Conservation (phyloP, 1,140 invertebrate species). For the Anoplolepis gracilipes region DNA sequence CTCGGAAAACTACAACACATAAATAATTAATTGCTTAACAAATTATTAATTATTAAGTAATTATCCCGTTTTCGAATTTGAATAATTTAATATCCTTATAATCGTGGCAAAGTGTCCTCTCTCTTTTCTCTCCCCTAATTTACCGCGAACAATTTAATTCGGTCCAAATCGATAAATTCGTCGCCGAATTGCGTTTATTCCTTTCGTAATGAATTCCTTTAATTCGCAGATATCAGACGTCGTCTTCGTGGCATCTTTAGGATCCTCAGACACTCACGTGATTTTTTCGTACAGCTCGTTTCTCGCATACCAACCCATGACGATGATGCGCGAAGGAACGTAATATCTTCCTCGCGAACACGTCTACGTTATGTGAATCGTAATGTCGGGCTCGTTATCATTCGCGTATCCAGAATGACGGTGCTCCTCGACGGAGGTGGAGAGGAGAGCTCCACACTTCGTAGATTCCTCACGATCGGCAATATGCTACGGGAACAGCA, state of each 20-base stretch:
- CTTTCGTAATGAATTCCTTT: slow-evolving; percentile 27
- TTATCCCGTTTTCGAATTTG: background rate
- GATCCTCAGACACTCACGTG: slow-evolving; percentile 24
- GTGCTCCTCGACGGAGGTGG: slow-evolving; percentile 17
- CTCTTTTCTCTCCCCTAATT: background rate
- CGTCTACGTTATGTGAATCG: slow-evolving; percentile 43
- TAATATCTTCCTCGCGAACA: slow-evolving; percentile 58
- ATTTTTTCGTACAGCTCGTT: slow-evolving; percentile 41
- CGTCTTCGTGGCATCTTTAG: background rate
- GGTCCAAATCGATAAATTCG: background rate
- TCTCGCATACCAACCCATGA: slow-evolving; percentile 37
- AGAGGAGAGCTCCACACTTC: slow-evolving; percentile 7
- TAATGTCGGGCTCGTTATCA: slow-evolving; percentile 56
- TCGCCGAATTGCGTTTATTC: slow-evolving; percentile 22
- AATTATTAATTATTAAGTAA: slow-evolving; percentile 34
- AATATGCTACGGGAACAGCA: slow-evolving; percentile 66
- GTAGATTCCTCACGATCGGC: slow-evolving; percentile 65
- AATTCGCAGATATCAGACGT: slow-evolving; percentile 2
- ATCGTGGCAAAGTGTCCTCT: background rate
- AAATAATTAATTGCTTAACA: slow-evolving; percentile 19
- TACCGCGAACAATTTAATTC: slow-evolving; percentile 30
- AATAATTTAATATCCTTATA: background rate
- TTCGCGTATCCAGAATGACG: slow-evolving; percentile 51
- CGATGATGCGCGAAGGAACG: slow-evolving; percentile 32
- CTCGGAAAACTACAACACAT: background rate